Base-by-base conservation (phyloP, 2,113 vertebrate genomes). In the Pseudorectes ferrugineus region DNA sequence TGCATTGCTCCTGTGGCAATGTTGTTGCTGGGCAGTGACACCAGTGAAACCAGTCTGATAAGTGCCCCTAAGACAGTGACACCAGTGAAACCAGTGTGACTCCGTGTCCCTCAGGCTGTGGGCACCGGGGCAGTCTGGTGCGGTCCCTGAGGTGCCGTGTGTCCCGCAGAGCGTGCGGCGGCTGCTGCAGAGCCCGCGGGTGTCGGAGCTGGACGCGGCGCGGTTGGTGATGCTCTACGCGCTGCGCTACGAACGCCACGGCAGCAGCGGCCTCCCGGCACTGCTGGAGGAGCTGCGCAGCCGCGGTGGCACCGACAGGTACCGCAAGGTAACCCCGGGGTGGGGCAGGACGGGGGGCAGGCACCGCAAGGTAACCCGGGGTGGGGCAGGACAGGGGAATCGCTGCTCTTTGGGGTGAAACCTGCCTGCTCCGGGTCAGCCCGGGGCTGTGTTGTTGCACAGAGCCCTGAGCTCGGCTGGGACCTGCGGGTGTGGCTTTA, bases 181-280 rank as follows among this genome's bases (percentile, higher is more conserved):
- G 14, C 96, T 99, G 19, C 97, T 99, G 92, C 99, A 99, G 97
- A 98, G 98, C 82, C 98, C 99, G 13, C 98, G 97, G 18, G 91
- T 99, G 85, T 87, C 97, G 0, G 99, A 99, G 93, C 55, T 99
- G 63, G 99, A 99, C 7, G 98, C 99, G 0, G 97, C 98, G 1
- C 98, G 99, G 7, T 92, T 99, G 55, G 99, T 99, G 81, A 99
- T 98, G 98, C 98, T 99, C 0, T 99, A 99, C 14, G 99, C 99
- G 7, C 97, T 99, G 71, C 98, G 98, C 79, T 99, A 99, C 7
- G 99, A 99, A n/a, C 97, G 98, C 33, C 99, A 99, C 98, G 98
- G 98, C 98, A 99, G 97, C 97, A 99, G 96, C 74, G 96, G 98
- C 94, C 98, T 99, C 12, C 97, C 98, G 0, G 97, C 97, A 2